These are phyloP conservation scores for Tricholauxania praeusta DNA, from an alignment of 2,888 invertebrate genomes.

Conservation along the genomic window DNA sequence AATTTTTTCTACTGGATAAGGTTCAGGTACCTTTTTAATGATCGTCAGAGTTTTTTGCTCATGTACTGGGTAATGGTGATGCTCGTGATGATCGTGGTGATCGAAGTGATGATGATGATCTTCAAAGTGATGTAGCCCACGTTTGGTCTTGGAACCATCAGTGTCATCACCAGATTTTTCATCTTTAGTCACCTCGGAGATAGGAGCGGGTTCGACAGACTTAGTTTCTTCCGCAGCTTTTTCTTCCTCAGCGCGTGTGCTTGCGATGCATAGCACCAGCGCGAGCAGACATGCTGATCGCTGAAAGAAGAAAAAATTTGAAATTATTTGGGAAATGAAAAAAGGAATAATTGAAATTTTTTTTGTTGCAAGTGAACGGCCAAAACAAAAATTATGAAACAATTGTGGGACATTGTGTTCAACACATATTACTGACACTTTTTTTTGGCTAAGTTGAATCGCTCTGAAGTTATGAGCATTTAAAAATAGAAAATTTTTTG, in stretches of 20 bases:
- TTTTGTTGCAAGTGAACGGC: constrained; percentile 35
- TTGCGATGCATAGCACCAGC: constrained; percentile 72
- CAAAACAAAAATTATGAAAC: constrained; percentile 14
- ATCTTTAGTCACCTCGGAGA: constrained; percentile 62
- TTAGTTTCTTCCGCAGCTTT: constrained; percentile 69
- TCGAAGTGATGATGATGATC: constrained; percentile 60
- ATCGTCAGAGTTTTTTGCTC: constrained; percentile 78
- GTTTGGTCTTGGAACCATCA: constrained; percentile 79
- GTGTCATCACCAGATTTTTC: constrained; percentile 64
- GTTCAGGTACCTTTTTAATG: constrained; percentile 79
- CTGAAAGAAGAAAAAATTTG: constrained; percentile 48
- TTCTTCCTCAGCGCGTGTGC: constrained; percentile 70
- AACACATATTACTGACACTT: no score
- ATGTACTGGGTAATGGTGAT: constrained; percentile 64
- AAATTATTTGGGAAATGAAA: not conserved
- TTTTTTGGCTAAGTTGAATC: no score
- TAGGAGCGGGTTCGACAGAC: constrained; percentile 54
- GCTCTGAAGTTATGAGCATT: no score
- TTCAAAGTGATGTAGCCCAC: constrained; percentile 75
- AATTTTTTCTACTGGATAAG: constrained; percentile 77
- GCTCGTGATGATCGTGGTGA: constrained; percentile 7
- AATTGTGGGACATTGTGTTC: constrained; percentile 39
- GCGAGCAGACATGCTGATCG: constrained; percentile 69
- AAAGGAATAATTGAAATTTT: not conserved
- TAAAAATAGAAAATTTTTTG: no score